phyloP scores from a whole-genome alignment of 92 coral and sea anemone species.

The Zoanthus gigantus region DNA sequence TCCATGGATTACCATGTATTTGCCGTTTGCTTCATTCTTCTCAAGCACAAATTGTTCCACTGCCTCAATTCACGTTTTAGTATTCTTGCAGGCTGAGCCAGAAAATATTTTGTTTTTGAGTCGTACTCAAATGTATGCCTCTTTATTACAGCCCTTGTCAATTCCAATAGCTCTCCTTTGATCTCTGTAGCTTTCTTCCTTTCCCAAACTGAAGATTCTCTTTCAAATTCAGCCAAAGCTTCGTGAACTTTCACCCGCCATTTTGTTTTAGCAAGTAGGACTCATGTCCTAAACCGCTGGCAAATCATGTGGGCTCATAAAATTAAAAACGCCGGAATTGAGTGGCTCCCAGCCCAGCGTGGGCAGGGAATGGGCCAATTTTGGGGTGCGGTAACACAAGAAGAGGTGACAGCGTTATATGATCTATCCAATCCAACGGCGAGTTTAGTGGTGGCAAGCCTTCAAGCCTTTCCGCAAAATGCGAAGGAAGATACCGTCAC shows the following conservation, averaged over 20 bases:
- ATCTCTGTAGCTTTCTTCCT: slow-evolving; percentile 34
- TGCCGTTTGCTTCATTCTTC: slow-evolving; percentile 32
- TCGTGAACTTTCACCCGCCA: slow-evolving; percentile 37
- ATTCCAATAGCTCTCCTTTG: slow-evolving; percentile 29
- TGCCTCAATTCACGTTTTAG: slow-evolving; percentile 35
- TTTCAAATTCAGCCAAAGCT: slow-evolving; percentile 39
- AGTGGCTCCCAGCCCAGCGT: slow-evolving; percentile 20
- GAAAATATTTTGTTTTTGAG: neutral
- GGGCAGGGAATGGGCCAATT: neutral
- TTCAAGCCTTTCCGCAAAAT: neutral
- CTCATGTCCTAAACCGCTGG: slow-evolving; percentile 6
- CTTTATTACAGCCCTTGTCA: slow-evolving; percentile 39
- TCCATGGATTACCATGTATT: slow-evolving; percentile 40
- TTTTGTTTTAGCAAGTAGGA: slow-evolving; percentile 1
- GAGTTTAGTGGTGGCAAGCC: neutral
- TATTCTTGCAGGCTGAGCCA: slow-evolving; percentile 44
- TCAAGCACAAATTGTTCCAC: slow-evolving; percentile 19
- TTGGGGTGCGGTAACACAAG: slow-evolving; percentile 2
- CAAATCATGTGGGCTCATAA: neutral
- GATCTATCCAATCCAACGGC: neutral
- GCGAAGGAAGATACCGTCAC: slow-evolving; percentile 25
- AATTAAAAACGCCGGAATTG: slow-evolving; percentile 42
- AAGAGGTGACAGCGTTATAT: slow-evolving; percentile 3
- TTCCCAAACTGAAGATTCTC: slow-evolving; percentile 21
- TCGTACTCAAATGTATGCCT: slow-evolving; percentile 17